Evolutionary conservation across 2,113 vertebrate genomes (phyloP).

Genomic region (Balaenoptera acutorostrata): DNA sequence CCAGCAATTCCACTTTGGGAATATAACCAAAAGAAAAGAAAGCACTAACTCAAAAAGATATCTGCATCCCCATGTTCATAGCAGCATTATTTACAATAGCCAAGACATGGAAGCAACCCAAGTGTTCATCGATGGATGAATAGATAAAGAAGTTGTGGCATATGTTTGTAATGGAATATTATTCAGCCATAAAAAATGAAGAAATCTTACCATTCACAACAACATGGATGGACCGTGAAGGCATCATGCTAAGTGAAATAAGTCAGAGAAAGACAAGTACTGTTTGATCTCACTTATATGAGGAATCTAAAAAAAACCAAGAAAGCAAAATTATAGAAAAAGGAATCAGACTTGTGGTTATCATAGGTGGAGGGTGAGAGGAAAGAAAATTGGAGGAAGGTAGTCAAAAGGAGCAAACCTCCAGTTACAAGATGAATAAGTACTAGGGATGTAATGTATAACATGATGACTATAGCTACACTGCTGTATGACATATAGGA

Average conservation of each 20-base stretch:
- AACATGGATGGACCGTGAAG: neutral
- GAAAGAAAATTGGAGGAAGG: neutral
- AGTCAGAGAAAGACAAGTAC: neutral
- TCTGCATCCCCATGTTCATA: neutral
- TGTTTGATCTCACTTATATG: neutral
- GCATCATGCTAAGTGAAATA: neutral
- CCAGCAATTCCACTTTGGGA: neutral
- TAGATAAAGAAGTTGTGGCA: neutral
- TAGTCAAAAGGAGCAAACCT: neutral
- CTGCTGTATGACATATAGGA: neutral
- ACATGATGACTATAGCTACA: neutral
- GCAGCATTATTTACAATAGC: neutral
- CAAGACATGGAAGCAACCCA: neutral
- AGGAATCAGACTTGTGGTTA: neutral
- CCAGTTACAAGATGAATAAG: neutral
- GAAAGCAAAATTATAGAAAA: too few species aligned
- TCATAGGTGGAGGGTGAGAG: neutral
- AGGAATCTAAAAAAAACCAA: neutral
- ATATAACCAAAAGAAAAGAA: neutral
- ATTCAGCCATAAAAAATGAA: neutral
- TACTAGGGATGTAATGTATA: neutral
- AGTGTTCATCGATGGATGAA: neutral
- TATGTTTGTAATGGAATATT: neutral
- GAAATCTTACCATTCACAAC: neutral
- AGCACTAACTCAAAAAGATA: neutral